phyloP scores from a whole-genome alignment of 2,888 invertebrate genomes.

The Caenorhabditis parvicauda region DNA sequence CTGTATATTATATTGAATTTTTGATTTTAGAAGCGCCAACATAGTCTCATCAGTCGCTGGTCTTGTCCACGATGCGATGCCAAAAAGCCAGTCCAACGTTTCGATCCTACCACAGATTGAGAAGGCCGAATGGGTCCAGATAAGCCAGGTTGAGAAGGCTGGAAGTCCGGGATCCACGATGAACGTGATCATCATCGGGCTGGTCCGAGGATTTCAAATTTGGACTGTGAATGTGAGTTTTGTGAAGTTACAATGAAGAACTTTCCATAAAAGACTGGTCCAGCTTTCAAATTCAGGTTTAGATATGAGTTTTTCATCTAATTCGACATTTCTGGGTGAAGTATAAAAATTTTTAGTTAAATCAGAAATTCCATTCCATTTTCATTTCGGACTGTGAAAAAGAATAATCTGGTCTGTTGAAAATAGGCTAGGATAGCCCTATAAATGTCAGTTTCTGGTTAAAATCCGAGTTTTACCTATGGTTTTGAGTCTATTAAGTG shows the following conservation, averaged over 20 bases:
- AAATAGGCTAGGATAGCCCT: too few relatives aligned
- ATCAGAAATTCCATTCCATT: too few relatives aligned
- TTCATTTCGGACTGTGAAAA: neutral
- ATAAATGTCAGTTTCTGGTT: too few relatives aligned
- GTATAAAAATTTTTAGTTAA: too few relatives aligned
- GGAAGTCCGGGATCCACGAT: constrained; percentile 71
- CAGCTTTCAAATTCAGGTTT: too few relatives aligned
- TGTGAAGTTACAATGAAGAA: neutral
- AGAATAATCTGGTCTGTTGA: neutral
- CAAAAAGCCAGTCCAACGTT: constrained; percentile 32
- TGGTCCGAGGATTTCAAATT: constrained; percentile 77
- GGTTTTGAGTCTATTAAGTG: too few relatives aligned
- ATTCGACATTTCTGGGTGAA: too few relatives aligned
- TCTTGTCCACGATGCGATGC: constrained; percentile 55
- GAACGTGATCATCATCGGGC: constrained; percentile 83
- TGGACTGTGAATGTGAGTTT: constrained; percentile 66
- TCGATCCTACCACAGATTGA: constrained; percentile 25
- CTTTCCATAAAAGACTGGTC: too few relatives aligned
- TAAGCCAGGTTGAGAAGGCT: constrained; percentile 30
- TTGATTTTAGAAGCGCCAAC: constrained; percentile 9
- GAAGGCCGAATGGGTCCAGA: constrained; percentile 47
- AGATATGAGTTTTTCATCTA: too few relatives aligned
- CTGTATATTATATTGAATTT: neutral
- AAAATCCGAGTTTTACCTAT: too few relatives aligned
- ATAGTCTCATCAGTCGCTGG: constrained; percentile 36